Evolutionary conservation across 2,113 vertebrate species (phyloP), one percentile per base, ranked within the genome.

Genomic region (Protobothrops flavoviridis): DNA sequence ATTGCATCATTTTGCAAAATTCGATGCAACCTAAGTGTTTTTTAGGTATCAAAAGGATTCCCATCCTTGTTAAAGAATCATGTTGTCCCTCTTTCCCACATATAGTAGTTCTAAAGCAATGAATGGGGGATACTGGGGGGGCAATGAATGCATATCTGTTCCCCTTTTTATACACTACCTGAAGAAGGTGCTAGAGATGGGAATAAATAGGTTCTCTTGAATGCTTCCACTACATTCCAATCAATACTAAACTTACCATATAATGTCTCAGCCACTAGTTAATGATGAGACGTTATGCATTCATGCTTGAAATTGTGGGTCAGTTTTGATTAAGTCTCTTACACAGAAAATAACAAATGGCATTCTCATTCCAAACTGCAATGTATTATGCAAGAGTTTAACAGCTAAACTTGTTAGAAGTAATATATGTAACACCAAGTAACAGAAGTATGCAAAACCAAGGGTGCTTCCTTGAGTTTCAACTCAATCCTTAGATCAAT

Each of bases 241-340:
- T 43, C 43, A 93, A 94, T 93, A 93, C 15, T 86, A 48, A 91
- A 81, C 92, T 89, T 23, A 52, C 43, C 94, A 39, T 1, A 81
- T 95, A 91, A 69, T 33, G 86, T 95, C 91, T 59, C 93, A 96
- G 91, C 89, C n/a, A 94, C 94, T 91, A 87, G 81, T 92, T 97
- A 97, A 96, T 96, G 96, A 97, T 90, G 88, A 92, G 86, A 95
- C 91, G 93, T 88, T 95, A 94, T 69, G 95, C 97, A 97, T 33
- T 96, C 95, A 95, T 96, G 96, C 97, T 96, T 98, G 96, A 98
- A 98, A 98, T 97, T 97, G 95, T 94, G 95, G 97, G 95, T 98
- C 97, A 97, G 95, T 97, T 98, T 97, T 97, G 95, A 98, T 98
- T 98, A 97, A 97, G 95, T 53, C 91, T 93, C 95, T 93, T 91